Evolutionary conservation across 2,113 vertebrate genomes (phyloP), one percentile per base, ranked within the genome.

Genomic region (Azemiops feae): DNA sequence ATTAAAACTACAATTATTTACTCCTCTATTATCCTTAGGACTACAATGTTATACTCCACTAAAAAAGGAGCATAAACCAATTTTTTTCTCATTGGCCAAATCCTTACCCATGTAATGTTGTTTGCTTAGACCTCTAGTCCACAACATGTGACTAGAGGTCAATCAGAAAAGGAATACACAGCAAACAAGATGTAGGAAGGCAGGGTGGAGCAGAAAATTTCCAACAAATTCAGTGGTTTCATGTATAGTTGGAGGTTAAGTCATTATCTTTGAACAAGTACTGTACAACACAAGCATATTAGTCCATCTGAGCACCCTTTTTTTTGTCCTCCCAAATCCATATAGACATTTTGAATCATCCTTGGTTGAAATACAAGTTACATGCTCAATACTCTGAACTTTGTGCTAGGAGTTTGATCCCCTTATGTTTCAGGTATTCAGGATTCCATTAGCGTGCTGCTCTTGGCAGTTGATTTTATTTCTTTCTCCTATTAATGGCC

Each of bases 51-150:
- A 89, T 20, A 39, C 11, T 87, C 34, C 39, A 60, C 22, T 64
- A 60, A 94, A 94, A 95, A 22, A 89, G 52, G n/a, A 64, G 3
- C 14, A 94, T 87, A 91, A 93, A 93, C 55, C 85, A 55, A 34
- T 3, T 0, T 39, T 74, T 92, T 85, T 91, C 88, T 1, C 91
- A 91, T 92, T 0, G n/a, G 34, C 85, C 95, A 0, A 0, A 20
- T 93, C 93, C 5, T 85, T 87, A 7, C 11, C 69, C 6, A 92
- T 93, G 74, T 2, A 93, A 69, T 25, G 69, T 25, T 69, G n/a
- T 81, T 94, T 94, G 34, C 27, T 16, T 9, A 90, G 25, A 47
- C 2, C 60, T 23, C 47, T 92, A 25, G 0, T 12, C 47, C 60
- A 34, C 34, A 0, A 5, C 14, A 27, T 89, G 5, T 1, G 57